Evolutionary conservation across 2,888 invertebrate genomes (phyloP).

Genomic region (Apotomis capreana): DNA sequence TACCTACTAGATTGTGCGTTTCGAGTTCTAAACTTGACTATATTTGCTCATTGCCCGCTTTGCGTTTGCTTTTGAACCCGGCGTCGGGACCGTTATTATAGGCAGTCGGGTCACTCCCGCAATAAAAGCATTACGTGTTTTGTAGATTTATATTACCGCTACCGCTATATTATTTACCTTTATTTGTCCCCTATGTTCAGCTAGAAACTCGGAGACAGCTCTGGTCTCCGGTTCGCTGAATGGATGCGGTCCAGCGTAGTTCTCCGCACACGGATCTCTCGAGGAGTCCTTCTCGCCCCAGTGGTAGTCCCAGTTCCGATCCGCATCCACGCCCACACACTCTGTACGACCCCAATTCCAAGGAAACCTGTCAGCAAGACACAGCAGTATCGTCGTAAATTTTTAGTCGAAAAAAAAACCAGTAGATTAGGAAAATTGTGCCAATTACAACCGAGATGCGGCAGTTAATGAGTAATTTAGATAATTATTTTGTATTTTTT

Average conservation of each 20-base stretch:
- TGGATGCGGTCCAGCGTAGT: slow-evolving; percentile 87
- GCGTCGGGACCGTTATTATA: too few relatives aligned
- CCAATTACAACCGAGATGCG: neutral
- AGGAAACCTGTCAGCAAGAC: slow-evolving; percentile 66
- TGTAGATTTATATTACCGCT: neutral
- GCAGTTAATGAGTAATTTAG: slow-evolving; percentile 42
- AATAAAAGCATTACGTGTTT: too few relatives aligned
- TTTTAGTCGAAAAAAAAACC: neutral
- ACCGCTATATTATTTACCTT: slow-evolving; percentile 67
- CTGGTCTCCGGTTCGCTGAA: slow-evolving; percentile 91
- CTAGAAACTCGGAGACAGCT: slow-evolving; percentile 85
- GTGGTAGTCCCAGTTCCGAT: slow-evolving; percentile 90
- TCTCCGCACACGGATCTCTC: slow-evolving; percentile 87
- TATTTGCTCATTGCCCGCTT: too few relatives aligned
- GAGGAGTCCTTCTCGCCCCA: slow-evolving; percentile 89
- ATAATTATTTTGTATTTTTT: neutral
- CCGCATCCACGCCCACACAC: slow-evolving; percentile 90
- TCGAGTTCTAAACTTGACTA: too few relatives aligned
- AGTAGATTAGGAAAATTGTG: neutral
- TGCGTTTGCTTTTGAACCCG: too few relatives aligned
- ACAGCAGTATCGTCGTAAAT: neutral
- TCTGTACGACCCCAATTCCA: slow-evolving; percentile 84
- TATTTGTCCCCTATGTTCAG: slow-evolving; percentile 84
- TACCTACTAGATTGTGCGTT: too few relatives aligned
- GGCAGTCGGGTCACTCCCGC: too few relatives aligned